Conservation (phyloP, 2,888 invertebrate species). For the Leptopilina drosophilae region DNA sequence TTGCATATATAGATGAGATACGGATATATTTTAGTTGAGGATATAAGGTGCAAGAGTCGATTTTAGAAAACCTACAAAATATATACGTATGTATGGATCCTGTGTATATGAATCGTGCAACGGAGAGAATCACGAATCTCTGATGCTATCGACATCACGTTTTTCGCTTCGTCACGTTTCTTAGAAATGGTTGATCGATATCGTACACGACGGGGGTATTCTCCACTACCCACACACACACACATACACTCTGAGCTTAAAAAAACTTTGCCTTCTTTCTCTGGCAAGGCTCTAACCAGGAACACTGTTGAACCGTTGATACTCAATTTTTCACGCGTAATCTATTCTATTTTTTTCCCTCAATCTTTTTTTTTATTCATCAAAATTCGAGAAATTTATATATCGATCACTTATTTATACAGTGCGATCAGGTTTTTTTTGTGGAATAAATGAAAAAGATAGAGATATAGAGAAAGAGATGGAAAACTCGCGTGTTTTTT, state of each 20-base stretch:
- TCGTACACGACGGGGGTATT: slow-evolving; percentile 36
- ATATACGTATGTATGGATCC: slow-evolving; percentile 12
- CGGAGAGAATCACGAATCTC: slow-evolving; percentile 38
- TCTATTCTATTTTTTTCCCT: neutral
- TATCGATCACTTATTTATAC: no score
- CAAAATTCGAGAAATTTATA: no score
- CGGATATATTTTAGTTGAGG: slow-evolving; percentile 1
- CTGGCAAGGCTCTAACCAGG: neutral
- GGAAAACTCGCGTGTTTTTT: no score
- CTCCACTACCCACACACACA: slow-evolving; percentile 1
- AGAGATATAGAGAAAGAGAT: no score
- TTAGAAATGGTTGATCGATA: slow-evolving; percentile 41
- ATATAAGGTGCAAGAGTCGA: slow-evolving; percentile 36
- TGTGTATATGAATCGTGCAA: slow-evolving; percentile 38
- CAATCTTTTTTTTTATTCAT: no score
- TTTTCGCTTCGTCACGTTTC: slow-evolving; percentile 42
- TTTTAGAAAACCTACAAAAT: slow-evolving; percentile 25
- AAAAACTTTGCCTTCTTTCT: slow-evolving; percentile 39
- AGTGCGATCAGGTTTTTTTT: no score
- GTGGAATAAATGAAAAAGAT: no score
- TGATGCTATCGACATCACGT: slow-evolving; percentile 40
- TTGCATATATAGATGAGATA: neutral
- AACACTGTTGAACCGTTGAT: slow-evolving; percentile 27
- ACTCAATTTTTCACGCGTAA: slow-evolving; percentile 7
- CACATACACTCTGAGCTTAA: slow-evolving; percentile 14